Percentiles rank a stretch among this genome's conserved stretches.
Conservation (phyloP, 2,888 invertebrate genomes). For the Apotomis capreana region DNA sequence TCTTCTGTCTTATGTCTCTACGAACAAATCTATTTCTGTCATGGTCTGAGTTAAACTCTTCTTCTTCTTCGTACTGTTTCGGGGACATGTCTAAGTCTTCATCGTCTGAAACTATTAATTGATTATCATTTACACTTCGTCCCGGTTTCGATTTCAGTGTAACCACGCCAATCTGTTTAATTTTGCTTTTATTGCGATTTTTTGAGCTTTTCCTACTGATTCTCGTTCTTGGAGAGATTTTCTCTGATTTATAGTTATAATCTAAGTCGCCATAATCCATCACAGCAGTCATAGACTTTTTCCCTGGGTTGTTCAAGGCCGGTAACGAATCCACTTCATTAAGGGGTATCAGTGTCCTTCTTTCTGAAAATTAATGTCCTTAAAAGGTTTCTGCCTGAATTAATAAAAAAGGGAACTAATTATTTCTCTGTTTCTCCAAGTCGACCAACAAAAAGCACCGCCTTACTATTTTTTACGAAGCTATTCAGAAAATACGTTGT, state of each 20-base stretch:
- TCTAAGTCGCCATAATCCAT: constrained; percentile 44
- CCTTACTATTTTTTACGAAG: no score
- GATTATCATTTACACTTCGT: constrained; percentile 49
- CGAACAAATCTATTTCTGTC: constrained; percentile 46
- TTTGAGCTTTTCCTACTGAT: constrained; percentile 50
- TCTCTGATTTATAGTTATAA: constrained; percentile 49
- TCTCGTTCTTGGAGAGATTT: constrained; percentile 49
- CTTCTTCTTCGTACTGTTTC: constrained; percentile 50
- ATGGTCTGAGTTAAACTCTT: constrained; percentile 50
- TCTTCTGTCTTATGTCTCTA: constrained; percentile 52
- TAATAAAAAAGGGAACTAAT: no score
- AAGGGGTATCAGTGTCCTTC: constrained; percentile 51
- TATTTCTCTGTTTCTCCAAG: no score
- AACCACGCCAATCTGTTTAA: constrained; percentile 45
- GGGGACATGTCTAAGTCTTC: constrained; percentile 34
- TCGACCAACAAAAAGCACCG: no score
- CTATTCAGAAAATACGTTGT: no score
- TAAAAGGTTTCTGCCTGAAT: no score
- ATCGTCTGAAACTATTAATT: constrained; percentile 47
- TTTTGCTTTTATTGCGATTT: constrained; percentile 47
- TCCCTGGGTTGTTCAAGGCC: constrained; percentile 49
- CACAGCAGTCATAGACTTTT: constrained; percentile 40
- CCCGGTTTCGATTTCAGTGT: constrained; percentile 45
- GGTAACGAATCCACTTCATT: constrained; percentile 54
- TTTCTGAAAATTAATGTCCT: constrained; percentile 50